Conservation (phyloP, 2,113 vertebrate genomes). For the Marcusenius ussheri region DNA sequence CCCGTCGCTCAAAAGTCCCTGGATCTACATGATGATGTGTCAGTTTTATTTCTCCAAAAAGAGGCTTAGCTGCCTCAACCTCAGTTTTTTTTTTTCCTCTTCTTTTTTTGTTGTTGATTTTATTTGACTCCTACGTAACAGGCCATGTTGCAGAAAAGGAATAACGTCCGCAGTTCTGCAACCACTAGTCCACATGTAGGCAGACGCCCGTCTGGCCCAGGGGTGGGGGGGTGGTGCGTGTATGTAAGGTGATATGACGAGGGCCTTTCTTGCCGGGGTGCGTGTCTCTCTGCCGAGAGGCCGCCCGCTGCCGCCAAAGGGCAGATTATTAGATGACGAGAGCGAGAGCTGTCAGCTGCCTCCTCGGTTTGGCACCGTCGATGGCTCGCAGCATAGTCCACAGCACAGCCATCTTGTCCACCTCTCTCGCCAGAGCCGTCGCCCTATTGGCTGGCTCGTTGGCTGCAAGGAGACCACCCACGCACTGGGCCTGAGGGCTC, state of each 20-base stretch:
- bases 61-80: background rate
- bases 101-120: background rate
- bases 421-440: background rate
- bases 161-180: background rate
- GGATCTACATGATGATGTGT: slow-evolving; percentile 9
- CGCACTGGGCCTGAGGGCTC: background rate
- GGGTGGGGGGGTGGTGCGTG: background rate
- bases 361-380: background rate
- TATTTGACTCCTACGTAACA: background rate
- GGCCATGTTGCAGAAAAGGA: background rate
- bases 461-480: background rate
- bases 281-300: background rate
- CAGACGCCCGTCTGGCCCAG: background rate
- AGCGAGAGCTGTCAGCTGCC: background rate
- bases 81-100: background rate
- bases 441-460: background rate
- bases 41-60: background rate
- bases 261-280: background rate
- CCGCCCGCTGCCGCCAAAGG: background rate
- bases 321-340: background rate
- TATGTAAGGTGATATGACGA: background rate
- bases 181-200: background rate
- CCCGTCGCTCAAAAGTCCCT: background rate
- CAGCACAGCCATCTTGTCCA: background rate
- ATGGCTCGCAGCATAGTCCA: background rate